Percentiles rank a stretch among this genome's conserved stretches.
These are phyloP conservation scores for Polypedilum pembai DNA, from an alignment of 1,140 invertebrate species.

Conservation along the genomic window DNA sequence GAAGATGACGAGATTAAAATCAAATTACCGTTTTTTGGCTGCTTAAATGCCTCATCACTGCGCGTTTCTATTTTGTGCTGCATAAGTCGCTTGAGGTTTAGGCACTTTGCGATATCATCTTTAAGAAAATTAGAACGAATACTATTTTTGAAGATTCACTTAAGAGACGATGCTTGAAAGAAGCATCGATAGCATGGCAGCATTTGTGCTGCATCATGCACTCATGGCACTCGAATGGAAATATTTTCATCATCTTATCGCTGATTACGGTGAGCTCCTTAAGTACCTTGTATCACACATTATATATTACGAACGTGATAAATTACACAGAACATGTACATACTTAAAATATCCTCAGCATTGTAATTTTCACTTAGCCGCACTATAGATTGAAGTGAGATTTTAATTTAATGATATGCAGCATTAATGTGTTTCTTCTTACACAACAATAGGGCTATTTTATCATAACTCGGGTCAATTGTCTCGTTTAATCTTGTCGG, in stretches of 20 bases:
- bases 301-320: neutral
- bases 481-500: neutral
- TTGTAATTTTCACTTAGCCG: neutral
- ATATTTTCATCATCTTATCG: conserved; percentile 1
- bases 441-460: neutral
- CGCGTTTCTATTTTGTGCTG: no score
- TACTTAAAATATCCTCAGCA: neutral
- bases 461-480: neutral
- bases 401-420: conserved; percentile 14
- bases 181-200: neutral
- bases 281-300: conserved; percentile 15
- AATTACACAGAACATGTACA: neutral
- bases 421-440: neutral
- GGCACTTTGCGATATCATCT: no score
- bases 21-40: conserved; percentile 5
- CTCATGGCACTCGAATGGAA: neutral
- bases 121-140: no score
- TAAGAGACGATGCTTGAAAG: no score
- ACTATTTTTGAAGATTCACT: no score
- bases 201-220: conserved; percentile 3
- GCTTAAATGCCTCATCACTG: neutral
- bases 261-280: neutral
- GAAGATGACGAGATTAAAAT: neutral
- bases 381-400: neutral
- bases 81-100: no score